Base-by-base conservation (phyloP, 1,140 invertebrate genomes). In the Drosophila gunungcola region DNA sequence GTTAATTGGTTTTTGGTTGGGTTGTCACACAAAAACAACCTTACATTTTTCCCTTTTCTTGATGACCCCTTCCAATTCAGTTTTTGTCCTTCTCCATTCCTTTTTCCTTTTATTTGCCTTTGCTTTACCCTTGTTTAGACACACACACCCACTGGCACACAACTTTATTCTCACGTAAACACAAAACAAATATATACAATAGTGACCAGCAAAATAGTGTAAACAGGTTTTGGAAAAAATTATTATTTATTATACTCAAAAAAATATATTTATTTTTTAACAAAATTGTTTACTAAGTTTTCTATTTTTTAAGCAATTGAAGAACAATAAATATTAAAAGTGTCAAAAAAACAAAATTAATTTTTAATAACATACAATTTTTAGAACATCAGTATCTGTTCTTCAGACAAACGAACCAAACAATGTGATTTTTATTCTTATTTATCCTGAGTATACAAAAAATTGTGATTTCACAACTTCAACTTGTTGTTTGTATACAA, bases 61-160 rank as follows among this genome's bases (percentile, higher is more conserved):
- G 11, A 27, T 7, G 45, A 11, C 45, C 25, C 25, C 45, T 7
- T 48, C 43, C 21, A 27, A 3, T 64, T 64, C 11, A 34, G 36
- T 41, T 65, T 12, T 29, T 49, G 63, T 51, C 63, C 43, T 64
- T 16, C 43, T 64, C 56, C 42, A 32, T 46, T 69, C 32, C 29
- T 46, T 69, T 57, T 57, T 39, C 36, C 34, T 58, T 72, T 72
- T 48, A 45, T 34, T 72, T 27, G 53, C 67, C 55, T 73, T 72
- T 57, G 16, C 16, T 32, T 34, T 58, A 57, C 45, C 53, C 68
- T 58, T 29, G 29, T 29, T 36, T 16, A 39, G 45, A 51, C 21
- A 49, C 68, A 43, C 53, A 43, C 21, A 68, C 16, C 16, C 63
- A 69, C 61, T 49, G 29, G 39, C 36, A n/a, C 39, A 53, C n/a